Evolutionary conservation across 2,113 vertebrate species (phyloP).

Genomic region (Thinocorus orbignyianus): DNA sequence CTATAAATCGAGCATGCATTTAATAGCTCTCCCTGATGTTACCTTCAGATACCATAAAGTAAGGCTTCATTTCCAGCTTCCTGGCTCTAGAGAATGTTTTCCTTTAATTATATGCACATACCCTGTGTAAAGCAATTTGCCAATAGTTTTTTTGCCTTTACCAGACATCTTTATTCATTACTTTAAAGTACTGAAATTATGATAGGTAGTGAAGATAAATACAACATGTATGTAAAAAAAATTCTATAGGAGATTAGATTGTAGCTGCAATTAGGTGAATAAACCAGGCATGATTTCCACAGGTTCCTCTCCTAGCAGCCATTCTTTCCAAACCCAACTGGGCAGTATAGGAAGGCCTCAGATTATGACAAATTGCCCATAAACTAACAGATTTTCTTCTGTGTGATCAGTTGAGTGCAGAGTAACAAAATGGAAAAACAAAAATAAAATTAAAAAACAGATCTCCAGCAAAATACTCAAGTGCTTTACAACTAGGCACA

Average conservation of each 20-base stretch:
- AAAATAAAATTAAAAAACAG: not conserved
- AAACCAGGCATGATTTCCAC: not conserved
- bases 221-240: not conserved
- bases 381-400: not conserved
- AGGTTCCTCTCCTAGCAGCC: not conserved
- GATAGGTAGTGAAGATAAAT: not conserved
- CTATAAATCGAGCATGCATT: not conserved
- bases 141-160: not conserved
- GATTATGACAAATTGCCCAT: not conserved
- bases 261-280: not conserved
- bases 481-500: not conserved
- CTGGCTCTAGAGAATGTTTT: conserved; percentile 6
- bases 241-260: not conserved
- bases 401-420: not conserved
- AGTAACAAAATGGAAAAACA: not conserved
- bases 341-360: not conserved
- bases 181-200: not conserved
- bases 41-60: not conserved
- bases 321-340: not conserved
- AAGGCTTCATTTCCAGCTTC: not conserved
- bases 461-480: not conserved
- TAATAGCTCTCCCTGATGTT: not conserved
- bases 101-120: conserved; percentile 15
- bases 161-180: not conserved
- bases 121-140: not conserved